Evolutionary conservation across 2,888 invertebrate genomes (phyloP), one percentile per base, ranked within the genome.

Genomic region (Agonum fuliginosum): DNA sequence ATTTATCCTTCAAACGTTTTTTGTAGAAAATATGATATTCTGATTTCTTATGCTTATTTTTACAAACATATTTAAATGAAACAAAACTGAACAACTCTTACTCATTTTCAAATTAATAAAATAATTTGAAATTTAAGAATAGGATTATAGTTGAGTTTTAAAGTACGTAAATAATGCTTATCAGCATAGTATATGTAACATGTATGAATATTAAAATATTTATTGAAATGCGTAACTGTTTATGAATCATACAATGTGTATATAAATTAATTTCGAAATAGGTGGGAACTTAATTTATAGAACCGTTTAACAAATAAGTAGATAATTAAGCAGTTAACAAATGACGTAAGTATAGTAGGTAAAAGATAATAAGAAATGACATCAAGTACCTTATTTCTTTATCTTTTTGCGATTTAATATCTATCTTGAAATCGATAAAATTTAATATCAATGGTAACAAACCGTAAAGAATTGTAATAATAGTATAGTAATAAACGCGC

Each of bases 391-490:
- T 48, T 19, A 17, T 19, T 48, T 10, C 46, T 8, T 20, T 12
- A 0, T 54, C n/a, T 54, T 22, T 22, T 24, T 22, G 54, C 37
- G n/a, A 37, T 54, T 54, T 54, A 54, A 54, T 54, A 22, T 24
- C 22, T 24, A 54, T 54, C 24, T 54, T 54, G 12, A 12, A 54
- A 24, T 27, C 24, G 24, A 54, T 54, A 24, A 54, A 54, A 54
- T 14, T 54, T 22, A 22, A 54, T 54, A 3, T 37, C 10, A 37
- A 54, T 54, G 24, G 54, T 54, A 54, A 54, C 54, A 54, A 54
- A 54, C 54, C 54, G 54, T 54, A 54, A 27, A 54, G 54, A 54
- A 54, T 54, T 54, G 54, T 27, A 22, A 27, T 54, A 54, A 54
- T 54, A 12, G 24, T 54, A n/a, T n/a, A 54, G 54, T 24, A 24